phyloP scores from a whole-genome alignment of 2,113 vertebrate genomes.

The Tenrec ecaudatus region DNA sequence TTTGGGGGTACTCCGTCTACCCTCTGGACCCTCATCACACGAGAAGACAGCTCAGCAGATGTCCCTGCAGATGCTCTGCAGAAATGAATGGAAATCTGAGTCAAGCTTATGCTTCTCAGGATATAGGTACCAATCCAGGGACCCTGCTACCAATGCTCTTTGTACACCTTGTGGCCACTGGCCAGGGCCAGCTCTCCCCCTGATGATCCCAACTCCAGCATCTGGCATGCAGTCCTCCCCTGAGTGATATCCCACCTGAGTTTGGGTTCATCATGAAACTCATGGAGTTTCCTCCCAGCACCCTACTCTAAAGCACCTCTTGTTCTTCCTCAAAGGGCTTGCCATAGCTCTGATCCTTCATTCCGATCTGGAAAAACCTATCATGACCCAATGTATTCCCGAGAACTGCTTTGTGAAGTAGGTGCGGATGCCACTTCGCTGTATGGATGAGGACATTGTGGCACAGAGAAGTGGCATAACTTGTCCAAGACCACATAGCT shows the following conservation, averaged over 20 bases:
- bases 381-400: neutral
- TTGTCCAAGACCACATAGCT: neutral
- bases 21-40: neutral
- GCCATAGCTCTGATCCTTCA: neutral
- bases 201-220: neutral
- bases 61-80: neutral
- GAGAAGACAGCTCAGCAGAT: neutral
- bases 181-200: too few relatives aligned
- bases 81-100: neutral
- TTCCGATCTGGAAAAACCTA: neutral
- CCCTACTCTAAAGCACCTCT: neutral
- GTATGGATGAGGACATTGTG: neutral
- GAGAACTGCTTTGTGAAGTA: neutral
- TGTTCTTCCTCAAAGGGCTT: too few relatives aligned
- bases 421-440: neutral
- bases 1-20: neutral
- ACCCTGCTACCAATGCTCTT: neutral
- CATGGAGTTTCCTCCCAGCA: neutral
- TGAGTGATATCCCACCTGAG: neutral
- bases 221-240: neutral
- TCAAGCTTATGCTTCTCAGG: rapidly evolving
- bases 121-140: neutral
- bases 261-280: too few relatives aligned
- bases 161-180: neutral
- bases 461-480: neutral